Base-by-base conservation (phyloP, 2,113 vertebrate species). In the Upupa epops region DNA sequence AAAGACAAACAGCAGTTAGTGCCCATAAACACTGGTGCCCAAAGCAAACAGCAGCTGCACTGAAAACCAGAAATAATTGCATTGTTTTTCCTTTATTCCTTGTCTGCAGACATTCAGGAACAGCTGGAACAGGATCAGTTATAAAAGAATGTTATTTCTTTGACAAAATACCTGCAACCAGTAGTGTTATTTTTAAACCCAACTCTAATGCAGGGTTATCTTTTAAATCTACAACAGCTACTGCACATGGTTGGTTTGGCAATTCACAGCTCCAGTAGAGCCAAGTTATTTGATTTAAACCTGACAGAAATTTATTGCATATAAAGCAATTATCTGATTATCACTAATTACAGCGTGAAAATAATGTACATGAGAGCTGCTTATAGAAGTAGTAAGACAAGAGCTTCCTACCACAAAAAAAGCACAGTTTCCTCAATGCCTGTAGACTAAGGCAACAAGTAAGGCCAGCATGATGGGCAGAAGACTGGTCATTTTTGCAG, bases 321-420 rank as follows among this genome's bases (percentile, higher is more conserved):
- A 92, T 25, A 80, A 83, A 81, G 28, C n/a, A n/a, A n/a, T 40
- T 74, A 89, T 42, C 74, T 59, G 83, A 81, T 91, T 88, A 83
- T 86, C 73, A 92, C 48, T 94, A 91, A 96, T 93, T 95, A 91
- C 51, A 83, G 40, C 89, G 58, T 8, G 24, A 26, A 71, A 71
- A 68, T 91, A 88, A 92, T 8, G 13, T 21, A 13, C 52, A 31
- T 18, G 5, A 88, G 56, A 81, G 52, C 29, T 88, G 22, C 75
- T 69, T 69, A 92, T 17, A 88, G 31, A 18, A 29, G 63, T n/a
- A 81, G 54, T 28, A 52, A 96, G 78, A 78, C 73, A 73, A 74
- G 32, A 80, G 26, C 58, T 73, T 88, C 55, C 37, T 51, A 75
- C 28, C 58, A 83, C 60, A n/a, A 48, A 58, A 52, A 6, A 1